Conservation (phyloP, 2,113 vertebrate species). For the Probosciger aterrimus region DNA sequence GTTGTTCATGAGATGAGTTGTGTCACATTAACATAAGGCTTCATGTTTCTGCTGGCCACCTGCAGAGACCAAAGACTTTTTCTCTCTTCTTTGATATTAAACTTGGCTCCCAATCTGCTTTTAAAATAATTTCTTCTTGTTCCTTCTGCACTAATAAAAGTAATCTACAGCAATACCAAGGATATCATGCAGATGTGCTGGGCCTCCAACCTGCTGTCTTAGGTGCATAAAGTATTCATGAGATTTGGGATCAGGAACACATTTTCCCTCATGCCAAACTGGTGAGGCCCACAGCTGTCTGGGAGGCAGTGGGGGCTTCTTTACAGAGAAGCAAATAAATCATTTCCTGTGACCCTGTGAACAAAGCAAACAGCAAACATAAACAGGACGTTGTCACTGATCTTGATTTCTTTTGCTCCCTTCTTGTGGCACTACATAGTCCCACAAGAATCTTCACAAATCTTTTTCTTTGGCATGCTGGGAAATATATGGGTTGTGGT, state of each 20-base stretch:
- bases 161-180: background rate
- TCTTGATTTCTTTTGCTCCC: background rate
- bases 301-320: background rate
- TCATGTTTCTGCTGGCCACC: background rate
- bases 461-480: background rate
- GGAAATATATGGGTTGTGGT: background rate
- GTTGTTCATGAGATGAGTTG: background rate
- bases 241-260: background rate
- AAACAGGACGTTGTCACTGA: background rate
- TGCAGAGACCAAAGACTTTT: background rate
- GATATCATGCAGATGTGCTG: background rate
- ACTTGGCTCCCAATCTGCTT: background rate
- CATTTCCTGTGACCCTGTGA: background rate
- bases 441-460: background rate
- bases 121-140: background rate
- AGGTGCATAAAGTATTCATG: background rate
- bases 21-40: background rate
- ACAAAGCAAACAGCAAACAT: background rate
- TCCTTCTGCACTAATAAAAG: background rate
- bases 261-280: background rate
- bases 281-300: background rate
- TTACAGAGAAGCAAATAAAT: background rate
- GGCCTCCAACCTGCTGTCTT: background rate
- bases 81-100: background rate
- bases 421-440: background rate